Evolutionary conservation across 1,140 invertebrate genomes (phyloP), one percentile per base, ranked within the genome.

Genomic region (Liolophura sinensis): DNA sequence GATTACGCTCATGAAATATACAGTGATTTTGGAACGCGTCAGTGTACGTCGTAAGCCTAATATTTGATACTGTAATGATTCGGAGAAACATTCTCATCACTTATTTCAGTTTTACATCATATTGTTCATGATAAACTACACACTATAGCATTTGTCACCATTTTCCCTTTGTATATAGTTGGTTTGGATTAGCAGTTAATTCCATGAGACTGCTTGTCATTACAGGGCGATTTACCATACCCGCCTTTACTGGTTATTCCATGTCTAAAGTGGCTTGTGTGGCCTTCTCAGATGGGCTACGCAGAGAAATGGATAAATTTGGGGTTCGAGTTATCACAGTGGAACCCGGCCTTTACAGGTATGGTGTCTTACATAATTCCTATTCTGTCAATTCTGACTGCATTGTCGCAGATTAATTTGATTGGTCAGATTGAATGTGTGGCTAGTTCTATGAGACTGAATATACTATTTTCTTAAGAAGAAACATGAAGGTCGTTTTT

Each of bases 251-350:
- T 0, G 85, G 90, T 3, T 96, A 97, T 83, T 89, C 90, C 7
- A 92, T 93, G n/a, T 92, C 91, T 0, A 97, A 97, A 85, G 89
- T 90, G 14, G 94, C 88, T 0, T 76, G 95, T 12, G 82, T 88
- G 25, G 90, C 81, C 16, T 83, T 86, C 61, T 80, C 75, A 15
- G 77, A 85, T 57, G 77, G 75, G 9, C 70, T 87, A 3, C 62
- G 84, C 9, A 68, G 77, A 11, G 86, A 87, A 66, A 77, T 86
- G 73, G 65, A 64, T 0, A 85, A 85, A 66, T 85, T 85, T 67
- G 77, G 78, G 48, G 78, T 86, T 0, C 72, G 77, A 18, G 85
- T 86, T 6, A 73, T 85, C 20, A 78, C 80, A 3, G 72, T 87
- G 1, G 82, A 84, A 63, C 84, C 85, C 4, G 83, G 81, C 12